These are phyloP conservation scores for Nothobranchius furzeri DNA, from an alignment of 2,113 vertebrate species.

Conservation along the genomic window DNA sequence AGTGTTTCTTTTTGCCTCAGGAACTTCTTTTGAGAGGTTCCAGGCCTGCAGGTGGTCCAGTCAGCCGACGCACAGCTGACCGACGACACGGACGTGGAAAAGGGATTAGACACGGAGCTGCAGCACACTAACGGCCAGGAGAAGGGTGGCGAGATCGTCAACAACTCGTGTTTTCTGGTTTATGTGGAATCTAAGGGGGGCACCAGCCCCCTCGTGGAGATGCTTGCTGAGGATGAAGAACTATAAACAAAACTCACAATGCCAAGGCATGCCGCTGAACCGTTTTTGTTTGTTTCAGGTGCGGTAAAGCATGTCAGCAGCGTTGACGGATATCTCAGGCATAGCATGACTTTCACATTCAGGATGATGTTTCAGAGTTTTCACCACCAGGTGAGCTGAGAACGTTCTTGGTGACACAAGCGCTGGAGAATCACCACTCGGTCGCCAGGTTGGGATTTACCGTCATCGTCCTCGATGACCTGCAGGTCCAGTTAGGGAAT, in stretches of 20 bases:
- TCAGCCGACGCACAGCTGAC: constrained; percentile 33
- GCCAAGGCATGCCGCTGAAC: constrained; percentile 67
- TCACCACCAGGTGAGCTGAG: constrained; percentile 61
- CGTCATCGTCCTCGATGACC: constrained; percentile 76
- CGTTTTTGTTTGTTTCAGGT: constrained; percentile 48
- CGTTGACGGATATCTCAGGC: constrained; percentile 70
- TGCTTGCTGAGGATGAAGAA: constrained; percentile 43
- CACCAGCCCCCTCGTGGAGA: constrained; percentile 20
- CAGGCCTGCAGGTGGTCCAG: constrained; percentile 30
- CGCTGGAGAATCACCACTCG: constrained; percentile 56
- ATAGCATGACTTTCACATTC: constrained; percentile 82
- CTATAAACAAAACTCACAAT: constrained; percentile 56
- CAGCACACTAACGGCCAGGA: neutral
- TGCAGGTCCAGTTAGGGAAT: constrained; percentile 71
- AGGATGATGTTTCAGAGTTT: constrained; percentile 71
- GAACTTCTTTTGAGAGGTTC: constrained; percentile 26
- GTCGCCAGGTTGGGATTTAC: constrained; percentile 71
- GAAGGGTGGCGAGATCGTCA: neutral
- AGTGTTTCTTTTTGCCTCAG: constrained; percentile 6
- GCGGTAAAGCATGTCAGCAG: constrained; percentile 54
- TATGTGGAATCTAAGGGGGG: constrained; percentile 31
- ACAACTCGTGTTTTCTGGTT: constrained; percentile 25
- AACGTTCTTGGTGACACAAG: constrained; percentile 67
- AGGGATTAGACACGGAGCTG: constrained; percentile 22
- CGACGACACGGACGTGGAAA: constrained; percentile 32